Evolutionary conservation across 2,888 invertebrate genomes (phyloP).

Genomic region (Minunthozetes semirufus): DNA sequence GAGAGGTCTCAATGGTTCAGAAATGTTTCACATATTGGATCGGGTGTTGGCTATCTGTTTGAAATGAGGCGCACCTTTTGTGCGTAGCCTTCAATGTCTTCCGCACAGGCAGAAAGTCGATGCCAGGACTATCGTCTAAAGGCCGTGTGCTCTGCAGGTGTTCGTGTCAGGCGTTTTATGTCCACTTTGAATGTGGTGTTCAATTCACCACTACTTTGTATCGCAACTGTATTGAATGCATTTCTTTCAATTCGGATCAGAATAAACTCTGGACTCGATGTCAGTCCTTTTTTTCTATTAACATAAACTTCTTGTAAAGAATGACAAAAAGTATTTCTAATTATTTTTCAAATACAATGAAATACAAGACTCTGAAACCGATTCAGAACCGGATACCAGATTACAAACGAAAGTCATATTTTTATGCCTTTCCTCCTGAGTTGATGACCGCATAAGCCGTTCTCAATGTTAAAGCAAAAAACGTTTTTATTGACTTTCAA

Average conservation of each 20-base stretch:
- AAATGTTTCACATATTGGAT: not conserved
- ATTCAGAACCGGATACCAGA: not conserved
- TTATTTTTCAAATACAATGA: no score
- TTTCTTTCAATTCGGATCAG: no score
- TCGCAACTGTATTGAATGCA: no score
- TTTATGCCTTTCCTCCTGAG: not conserved
- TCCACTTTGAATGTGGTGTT: not conserved
- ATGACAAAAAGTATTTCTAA: no score
- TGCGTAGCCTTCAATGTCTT: not conserved
- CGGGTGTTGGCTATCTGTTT: slow-evolving; percentile 21
- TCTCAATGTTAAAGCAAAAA: not conserved
- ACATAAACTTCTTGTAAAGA: no score
- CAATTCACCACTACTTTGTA: no score
- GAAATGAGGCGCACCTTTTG: slow-evolving; percentile 26
- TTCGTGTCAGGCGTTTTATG: slow-evolving; percentile 28
- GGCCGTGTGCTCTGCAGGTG: slow-evolving; percentile 21
- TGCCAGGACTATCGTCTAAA: not conserved
- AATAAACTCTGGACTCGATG: no score
- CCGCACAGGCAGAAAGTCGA: slow-evolving; percentile 26
- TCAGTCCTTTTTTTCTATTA: not conserved
- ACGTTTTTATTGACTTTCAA: not conserved
- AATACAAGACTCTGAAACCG: not conserved
- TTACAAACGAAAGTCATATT: not conserved
- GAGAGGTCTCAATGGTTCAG: not conserved
- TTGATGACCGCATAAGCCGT: slow-evolving; percentile 4